Evolutionary conservation across 1,140 invertebrate genomes (phyloP).

Genomic region (Caenorhabditis tropicalis): DNA sequence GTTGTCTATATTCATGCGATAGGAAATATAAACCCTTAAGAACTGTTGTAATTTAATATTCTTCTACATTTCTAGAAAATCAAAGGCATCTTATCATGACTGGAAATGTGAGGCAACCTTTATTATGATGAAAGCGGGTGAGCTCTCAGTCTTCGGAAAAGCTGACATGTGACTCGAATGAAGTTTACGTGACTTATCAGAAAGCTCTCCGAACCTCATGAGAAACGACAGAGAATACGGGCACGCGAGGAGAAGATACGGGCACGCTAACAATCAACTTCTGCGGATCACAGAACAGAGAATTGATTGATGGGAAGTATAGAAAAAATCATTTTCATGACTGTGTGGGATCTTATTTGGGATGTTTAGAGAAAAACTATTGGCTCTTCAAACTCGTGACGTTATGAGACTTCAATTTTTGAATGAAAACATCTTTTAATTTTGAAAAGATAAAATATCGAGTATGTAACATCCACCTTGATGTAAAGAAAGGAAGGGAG

Average conservation of each 20-base stretch:
- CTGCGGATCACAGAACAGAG: background rate
- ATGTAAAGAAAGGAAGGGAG: background rate
- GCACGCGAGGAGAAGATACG: background rate
- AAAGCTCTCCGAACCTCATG: background rate
- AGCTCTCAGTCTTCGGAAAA: background rate
- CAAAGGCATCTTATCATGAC: too few relatives aligned
- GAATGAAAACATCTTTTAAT: too few relatives aligned
- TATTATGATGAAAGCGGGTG: background rate
- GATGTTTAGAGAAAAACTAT: too few relatives aligned
- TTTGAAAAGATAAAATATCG: conserved; percentile 68
- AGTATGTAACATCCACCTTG: conserved; percentile 11
- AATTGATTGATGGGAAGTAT: background rate
- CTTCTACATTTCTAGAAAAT: too few relatives aligned
- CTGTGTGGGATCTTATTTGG: too few relatives aligned
- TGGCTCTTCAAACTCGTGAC: too few relatives aligned
- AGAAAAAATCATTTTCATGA: background rate
- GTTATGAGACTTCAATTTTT: too few relatives aligned
- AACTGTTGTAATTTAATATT: too few relatives aligned
- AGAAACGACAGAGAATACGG: background rate
- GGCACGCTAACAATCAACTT: background rate
- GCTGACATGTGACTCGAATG: background rate
- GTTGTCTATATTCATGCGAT: too few relatives aligned
- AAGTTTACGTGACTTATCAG: conserved; percentile 37
- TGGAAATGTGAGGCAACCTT: background rate
- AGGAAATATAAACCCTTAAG: too few relatives aligned